phyloP scores from a whole-genome alignment of 1,140 invertebrate genomes.

The Ooceraea biroi region DNA sequence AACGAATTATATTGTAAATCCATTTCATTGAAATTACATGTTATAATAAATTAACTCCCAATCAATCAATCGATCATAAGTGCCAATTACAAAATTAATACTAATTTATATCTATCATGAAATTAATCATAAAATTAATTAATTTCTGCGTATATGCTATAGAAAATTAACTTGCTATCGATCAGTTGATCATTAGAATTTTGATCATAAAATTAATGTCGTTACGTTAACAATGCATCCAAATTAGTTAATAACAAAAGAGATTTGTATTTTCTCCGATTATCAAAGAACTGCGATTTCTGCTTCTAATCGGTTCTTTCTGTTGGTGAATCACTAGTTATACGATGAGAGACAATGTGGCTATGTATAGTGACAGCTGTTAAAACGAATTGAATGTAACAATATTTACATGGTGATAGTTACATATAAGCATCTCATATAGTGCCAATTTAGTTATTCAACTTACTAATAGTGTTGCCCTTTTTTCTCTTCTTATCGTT shows the following conservation, averaged over 20 bases:
- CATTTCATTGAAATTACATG: constrained; percentile 12
- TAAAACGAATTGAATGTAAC: constrained; percentile 73
- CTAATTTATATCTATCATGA: background rate
- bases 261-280: constrained; percentile 22
- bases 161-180: constrained; percentile 13
- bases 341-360: constrained; percentile 68
- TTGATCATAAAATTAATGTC: background rate
- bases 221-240: too few species aligned
- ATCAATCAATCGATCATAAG: constrained; percentile 8
- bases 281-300: constrained; percentile 46
- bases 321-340: constrained; percentile 54
- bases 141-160: background rate
- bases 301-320: constrained; percentile 44
- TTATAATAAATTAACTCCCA: constrained; percentile 37
- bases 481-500: constrained; percentile 58
- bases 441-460: constrained; percentile 77
- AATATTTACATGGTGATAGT: constrained; percentile 79
- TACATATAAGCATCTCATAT: constrained; percentile 72
- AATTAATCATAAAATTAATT: background rate
- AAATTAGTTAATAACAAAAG: constrained; percentile 39
- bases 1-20: background rate
- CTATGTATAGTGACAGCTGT: constrained; percentile 71
- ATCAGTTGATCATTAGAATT: constrained; percentile 1
- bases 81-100: background rate
- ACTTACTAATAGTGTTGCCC: constrained; percentile 75